Evolutionary conservation across 2,113 vertebrate genomes (phyloP).

Genomic region (Pan troglodytes): NHGRI_mPanTro3-v2.1_pri NC_072416.2:21101001-21101500

Average conservation of each 20-base stretch:
- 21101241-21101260: not conserved
- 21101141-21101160: not conserved
- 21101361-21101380: not conserved
- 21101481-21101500: not conserved
- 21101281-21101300: not conserved
- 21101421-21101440: accelerated
- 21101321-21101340: not conserved
- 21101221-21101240: not conserved
- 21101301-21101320: not conserved
- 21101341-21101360: not conserved
- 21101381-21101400: accelerated
- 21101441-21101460: not conserved
- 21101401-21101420: not conserved
- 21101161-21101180: not conserved
- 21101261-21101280: not conserved
- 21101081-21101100: not conserved
- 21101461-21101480: not conserved
- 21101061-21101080: not conserved
- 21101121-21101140: not conserved
- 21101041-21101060: not conserved
- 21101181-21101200: not conserved
- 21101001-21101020: too few species aligned
- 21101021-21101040: not conserved
- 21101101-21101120: not conserved
- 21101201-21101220: not conserved